Evolutionary conservation across 2,797 vertebrate genomes (phyloP).

Genomic region (Eupleurogrammus muticus): DNA sequence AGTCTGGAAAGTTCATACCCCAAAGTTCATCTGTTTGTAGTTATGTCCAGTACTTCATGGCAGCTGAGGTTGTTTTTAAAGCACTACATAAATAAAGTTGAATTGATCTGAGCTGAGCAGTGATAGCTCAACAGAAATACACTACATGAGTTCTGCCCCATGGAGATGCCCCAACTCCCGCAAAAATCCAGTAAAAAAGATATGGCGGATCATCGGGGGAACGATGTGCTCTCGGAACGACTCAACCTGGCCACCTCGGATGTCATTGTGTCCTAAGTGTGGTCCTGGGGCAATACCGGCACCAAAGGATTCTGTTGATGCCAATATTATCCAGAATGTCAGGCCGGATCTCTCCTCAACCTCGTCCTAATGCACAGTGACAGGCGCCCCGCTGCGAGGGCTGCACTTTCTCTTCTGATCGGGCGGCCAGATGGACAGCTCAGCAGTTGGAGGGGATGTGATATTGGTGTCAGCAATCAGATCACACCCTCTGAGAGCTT

Average conservation of each 20-base stretch:
- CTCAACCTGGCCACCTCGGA: constrained; percentile 59
- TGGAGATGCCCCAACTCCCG: constrained; percentile 49
- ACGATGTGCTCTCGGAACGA: constrained; percentile 48
- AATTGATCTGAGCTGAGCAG: too few relatives aligned
- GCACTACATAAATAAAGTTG: too few relatives aligned
- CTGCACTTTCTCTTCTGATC: constrained; percentile 76
- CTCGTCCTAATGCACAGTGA: constrained; percentile 72
- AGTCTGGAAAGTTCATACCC: constrained; percentile 40
- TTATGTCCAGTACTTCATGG: too few relatives aligned
- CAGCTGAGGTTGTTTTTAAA: too few relatives aligned
- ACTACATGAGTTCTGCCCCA: constrained; percentile 32
- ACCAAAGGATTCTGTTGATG: constrained; percentile 71
- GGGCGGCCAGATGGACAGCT: constrained; percentile 81
- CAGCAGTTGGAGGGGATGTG: constrained; percentile 71
- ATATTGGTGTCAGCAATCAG: constrained; percentile 83
- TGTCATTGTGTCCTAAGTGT: constrained; percentile 65
- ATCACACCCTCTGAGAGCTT: constrained; percentile 74
- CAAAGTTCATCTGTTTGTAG: constrained; percentile 38
- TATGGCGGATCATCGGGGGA: constrained; percentile 44
- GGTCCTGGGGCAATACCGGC: constrained; percentile 54
- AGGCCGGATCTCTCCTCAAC: constrained; percentile 66
- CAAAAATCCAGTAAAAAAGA: constrained; percentile 64
- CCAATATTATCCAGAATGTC: constrained; percentile 78
- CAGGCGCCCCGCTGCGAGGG: constrained; percentile 74
- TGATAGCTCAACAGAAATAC: constrained; percentile 37